Conservation (phyloP, 2,797 vertebrate genomes). For the Liparis tanakae region DNA sequence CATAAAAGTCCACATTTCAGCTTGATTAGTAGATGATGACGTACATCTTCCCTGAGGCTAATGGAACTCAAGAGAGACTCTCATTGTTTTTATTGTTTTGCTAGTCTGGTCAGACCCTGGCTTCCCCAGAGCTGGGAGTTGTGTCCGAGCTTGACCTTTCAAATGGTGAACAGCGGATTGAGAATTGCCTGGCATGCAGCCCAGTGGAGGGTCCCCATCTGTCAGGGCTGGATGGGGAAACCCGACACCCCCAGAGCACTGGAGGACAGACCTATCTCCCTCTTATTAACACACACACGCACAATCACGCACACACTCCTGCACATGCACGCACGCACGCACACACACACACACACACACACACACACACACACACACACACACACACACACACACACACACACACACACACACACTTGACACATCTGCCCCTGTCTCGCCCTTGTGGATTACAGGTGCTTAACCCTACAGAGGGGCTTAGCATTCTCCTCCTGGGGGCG, state of each 20-base stretch:
- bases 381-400: too few relatives aligned
- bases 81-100: not conserved
- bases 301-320: too few relatives aligned
- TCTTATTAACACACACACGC: constrained; percentile 9
- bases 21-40: not conserved
- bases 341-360: not conserved
- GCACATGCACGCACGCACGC: too few relatives aligned
- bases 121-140: constrained; percentile 14
- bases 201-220: constrained; percentile 46
- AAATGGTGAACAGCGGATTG: constrained; percentile 45
- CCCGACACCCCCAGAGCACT: constrained; percentile 48
- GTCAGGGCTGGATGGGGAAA: constrained; percentile 46
- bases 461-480: constrained; percentile 50
- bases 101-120: constrained; percentile 13
- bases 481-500: constrained; percentile 40
- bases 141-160: constrained; percentile 26
- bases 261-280: constrained; percentile 13
- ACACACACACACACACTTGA: constrained; percentile 21
- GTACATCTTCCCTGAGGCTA: not conserved
- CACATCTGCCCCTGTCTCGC: constrained; percentile 58
- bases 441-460: constrained; percentile 66
- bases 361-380: too few relatives aligned
- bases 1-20: not conserved
- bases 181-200: constrained; percentile 73
- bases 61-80: not conserved